Evolutionary conservation across 2,797 vertebrate genomes (phyloP), one percentile per base, ranked within the genome.

Genomic region (Phataginus tricuspis): DNA sequence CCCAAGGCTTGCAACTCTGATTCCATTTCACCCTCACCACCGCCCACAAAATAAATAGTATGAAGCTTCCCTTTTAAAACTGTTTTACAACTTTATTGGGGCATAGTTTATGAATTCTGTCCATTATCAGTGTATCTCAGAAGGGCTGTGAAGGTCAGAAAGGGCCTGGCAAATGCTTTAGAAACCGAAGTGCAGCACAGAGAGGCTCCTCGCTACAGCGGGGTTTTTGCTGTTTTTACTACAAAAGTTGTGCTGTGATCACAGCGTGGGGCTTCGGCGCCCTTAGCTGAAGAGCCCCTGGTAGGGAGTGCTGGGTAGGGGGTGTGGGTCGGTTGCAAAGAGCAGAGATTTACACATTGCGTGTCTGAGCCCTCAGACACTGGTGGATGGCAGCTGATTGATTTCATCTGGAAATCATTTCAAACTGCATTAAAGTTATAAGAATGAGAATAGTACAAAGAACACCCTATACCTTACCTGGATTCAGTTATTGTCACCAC

Each of bases 301-400:
- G 34, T 34, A 29, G 13, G 61, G 71, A 55, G 7, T 12, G 64
- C 63, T 4, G 29, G 85, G 29, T 5, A 84, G 78, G 68, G 15
- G 23, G 0, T 3, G 53, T 0, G 34, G 11, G 12, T 3, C 9
- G 68, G 74, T 49, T 4, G 51, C 16, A 3, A 34, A 15, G 13
- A 14, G 12, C 61, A 31, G 37, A 75, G 31, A 29, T 75, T 23
- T 29, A 12, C 8, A 9, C 2, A 45, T 11, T 45, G 3, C 1
- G 1, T 5, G 21, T 19, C 72, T 10, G 25, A 7, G 37, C 0
- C 0, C 39, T 23, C 9, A 45, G 57, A 66, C 11, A 0, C 27
- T 4, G 13, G 31, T 15, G 7, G 31, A 21, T 4, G 31, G 23
- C 15, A 71, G 45, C 37, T 7, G 13, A 27, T 37, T 1, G 37